phyloP scores from a whole-genome alignment of 2,797 vertebrate species.

The Odontamblyopus rebecca region DNA sequence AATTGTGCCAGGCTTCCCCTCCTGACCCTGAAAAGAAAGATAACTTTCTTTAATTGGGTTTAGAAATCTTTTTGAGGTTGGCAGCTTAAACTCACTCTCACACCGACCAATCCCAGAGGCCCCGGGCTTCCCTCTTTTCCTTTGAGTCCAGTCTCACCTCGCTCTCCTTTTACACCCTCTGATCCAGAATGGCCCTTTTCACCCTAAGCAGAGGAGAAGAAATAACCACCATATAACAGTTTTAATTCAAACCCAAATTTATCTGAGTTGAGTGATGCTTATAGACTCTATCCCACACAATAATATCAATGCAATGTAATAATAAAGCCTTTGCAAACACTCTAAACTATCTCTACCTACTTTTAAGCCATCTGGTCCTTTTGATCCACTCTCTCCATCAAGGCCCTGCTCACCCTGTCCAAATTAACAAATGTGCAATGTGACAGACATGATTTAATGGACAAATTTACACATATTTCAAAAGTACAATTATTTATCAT shows the following conservation, averaged over 20 bases:
- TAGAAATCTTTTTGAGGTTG: slow-evolving; percentile 31
- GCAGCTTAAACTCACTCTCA: slow-evolving; percentile 83
- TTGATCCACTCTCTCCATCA: slow-evolving; percentile 84
- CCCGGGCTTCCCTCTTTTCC: slow-evolving; percentile 87
- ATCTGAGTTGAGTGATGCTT: neutral
- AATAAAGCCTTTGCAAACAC: neutral
- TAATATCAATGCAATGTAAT: too few species aligned
- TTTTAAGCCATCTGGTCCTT: slow-evolving; percentile 86
- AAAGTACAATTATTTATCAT: too few species aligned
- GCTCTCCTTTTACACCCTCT: slow-evolving; percentile 86
- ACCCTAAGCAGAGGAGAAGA: slow-evolving; percentile 75
- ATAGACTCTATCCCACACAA: neutral
- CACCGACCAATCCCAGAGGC: slow-evolving; percentile 82
- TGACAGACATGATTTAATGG: too few species aligned
- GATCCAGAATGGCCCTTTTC: slow-evolving; percentile 89
- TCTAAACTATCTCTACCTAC: slow-evolving; percentile 63
- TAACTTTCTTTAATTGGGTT: slow-evolving; percentile 26
- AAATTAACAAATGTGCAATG: neutral
- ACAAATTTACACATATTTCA: too few species aligned
- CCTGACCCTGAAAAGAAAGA: slow-evolving; percentile 82
- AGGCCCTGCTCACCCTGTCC: slow-evolving; percentile 86
- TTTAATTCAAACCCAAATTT: neutral
- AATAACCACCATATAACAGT: neutral
- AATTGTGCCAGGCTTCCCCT: slow-evolving; percentile 90
- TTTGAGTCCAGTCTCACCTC: slow-evolving; percentile 84